phyloP scores from a whole-genome alignment of 2,888 invertebrate genomes.

The Ypsolopha scabrella region DNA sequence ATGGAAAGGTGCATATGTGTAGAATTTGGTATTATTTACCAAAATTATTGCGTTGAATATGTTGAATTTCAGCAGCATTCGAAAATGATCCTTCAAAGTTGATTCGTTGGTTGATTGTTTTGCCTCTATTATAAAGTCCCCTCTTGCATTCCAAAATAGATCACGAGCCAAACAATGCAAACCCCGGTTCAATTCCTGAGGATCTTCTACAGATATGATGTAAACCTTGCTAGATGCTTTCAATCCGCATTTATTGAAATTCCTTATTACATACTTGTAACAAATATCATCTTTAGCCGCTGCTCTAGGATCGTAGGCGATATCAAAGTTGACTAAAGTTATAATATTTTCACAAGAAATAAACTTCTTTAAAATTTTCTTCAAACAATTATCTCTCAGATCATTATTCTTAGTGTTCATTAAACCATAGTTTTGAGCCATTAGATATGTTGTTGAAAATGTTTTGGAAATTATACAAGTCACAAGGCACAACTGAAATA shows the following conservation, averaged over 20 bases:
- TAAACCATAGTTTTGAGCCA: no score
- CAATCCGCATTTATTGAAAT: not conserved
- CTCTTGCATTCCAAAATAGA: not conserved
- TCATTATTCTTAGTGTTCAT: no score
- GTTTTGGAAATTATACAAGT: no score
- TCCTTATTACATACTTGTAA: not conserved
- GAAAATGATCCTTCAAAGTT: not conserved
- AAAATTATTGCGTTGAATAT: not conserved
- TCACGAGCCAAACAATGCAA: not conserved
- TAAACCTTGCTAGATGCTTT: conserved; percentile 4
- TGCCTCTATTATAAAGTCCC: not conserved
- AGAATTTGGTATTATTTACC: not conserved
- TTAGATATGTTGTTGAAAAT: no score
- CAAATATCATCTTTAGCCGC: not conserved
- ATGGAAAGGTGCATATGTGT: no score
- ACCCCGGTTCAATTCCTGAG: not conserved
- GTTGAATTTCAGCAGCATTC: not conserved
- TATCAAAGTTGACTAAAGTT: not conserved
- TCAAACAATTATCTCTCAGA: no score
- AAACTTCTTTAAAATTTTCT: not conserved
- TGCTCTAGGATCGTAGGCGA: not conserved
- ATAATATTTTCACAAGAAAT: not conserved
- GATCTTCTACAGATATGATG: conserved; percentile 7
- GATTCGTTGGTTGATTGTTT: not conserved
- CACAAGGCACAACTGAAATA: no score